These are phyloP conservation scores for Hormaphis cornu DNA, from an alignment of 1,140 invertebrate species.

Conservation along the genomic window DNA sequence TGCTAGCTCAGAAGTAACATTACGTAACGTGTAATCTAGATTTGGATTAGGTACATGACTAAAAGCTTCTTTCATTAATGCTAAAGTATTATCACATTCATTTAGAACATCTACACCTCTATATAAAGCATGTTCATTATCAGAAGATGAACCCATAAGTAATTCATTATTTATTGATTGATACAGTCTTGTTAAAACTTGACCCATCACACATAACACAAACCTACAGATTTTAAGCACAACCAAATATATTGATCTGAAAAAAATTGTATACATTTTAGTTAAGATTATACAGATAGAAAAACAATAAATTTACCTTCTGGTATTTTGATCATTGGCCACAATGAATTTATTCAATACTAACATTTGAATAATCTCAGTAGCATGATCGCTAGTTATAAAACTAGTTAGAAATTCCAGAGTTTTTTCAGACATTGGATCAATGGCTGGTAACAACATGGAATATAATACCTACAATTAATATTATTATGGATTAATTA, in stretches of 20 bases:
- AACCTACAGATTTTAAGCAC: slow-evolving; percentile 83
- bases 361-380: slow-evolving; percentile 70
- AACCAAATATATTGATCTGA: slow-evolving; percentile 70
- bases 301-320: slow-evolving; percentile 46
- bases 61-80: slow-evolving; percentile 53
- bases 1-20: slow-evolving; percentile 64
- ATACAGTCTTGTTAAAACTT: slow-evolving; percentile 46
- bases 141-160: background rate
- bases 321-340: slow-evolving; percentile 68
- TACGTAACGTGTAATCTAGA: slow-evolving; percentile 51
- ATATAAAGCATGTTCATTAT: background rate
- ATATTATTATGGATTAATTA: background rate
- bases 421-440: slow-evolving; percentile 69
- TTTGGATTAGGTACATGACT: slow-evolving; percentile 57
- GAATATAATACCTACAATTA: slow-evolving; percentile 72
- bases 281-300: background rate
- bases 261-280: slow-evolving; percentile 19
- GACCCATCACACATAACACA: slow-evolving; percentile 74
- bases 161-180: slow-evolving; percentile 5
- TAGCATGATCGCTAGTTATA: slow-evolving; percentile 72
- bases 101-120: slow-evolving; percentile 3
- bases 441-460: slow-evolving; percentile 81
- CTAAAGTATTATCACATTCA: slow-evolving; percentile 6
- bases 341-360: slow-evolving; percentile 80
- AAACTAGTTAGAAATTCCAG: slow-evolving; percentile 83